Evolutionary conservation across 2,797 vertebrate species (phyloP), one percentile per base, ranked within the genome.

Genomic region (Cryptoprocta ferox): DNA sequence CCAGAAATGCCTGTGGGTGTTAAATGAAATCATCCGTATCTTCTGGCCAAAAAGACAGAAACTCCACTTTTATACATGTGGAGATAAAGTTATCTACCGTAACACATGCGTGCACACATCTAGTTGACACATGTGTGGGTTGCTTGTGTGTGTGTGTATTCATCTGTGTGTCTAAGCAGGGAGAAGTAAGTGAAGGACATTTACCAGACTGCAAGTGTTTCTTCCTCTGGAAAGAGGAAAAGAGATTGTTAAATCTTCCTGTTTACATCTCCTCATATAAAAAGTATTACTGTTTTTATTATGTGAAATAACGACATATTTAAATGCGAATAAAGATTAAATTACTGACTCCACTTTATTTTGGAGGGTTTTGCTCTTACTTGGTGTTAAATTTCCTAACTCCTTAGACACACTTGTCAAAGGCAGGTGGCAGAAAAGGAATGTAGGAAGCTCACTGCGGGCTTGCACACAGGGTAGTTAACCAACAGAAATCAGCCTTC

Each of bases 311-410:
- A 94, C 86, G 0, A 56, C 63, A 18, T n/a, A 66, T 91, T 92
- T 50, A 91, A 92, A 65, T 89, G 35, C 71, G 24, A 87, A 91
- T 95, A 61, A 86, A 97, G 56, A 90, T 82, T 66, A 83, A 88
- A 88, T 65, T 61, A 66, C 35, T 96, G 53, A 65, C 35, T 92
- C 75, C 93, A 16, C 63, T 59, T 91, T 81, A 83, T 79, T 82
- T 91, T 56, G 68, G 61, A 95, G 13, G 26, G 11, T 61, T 96
- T 78, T 82, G 15, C 35, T 65, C 15, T 50, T 78, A 48, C 28
- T 89, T 79, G 21, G 21, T 89, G 93, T 91, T 84, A 80, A 97
- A 70, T 59, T 86, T 53, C 8, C 28, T 75, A 75, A 91, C 42
- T 75, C 63, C 30, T 79, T 42, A 87, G 42, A 28, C 2, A 85